Evolutionary conservation across 2,888 invertebrate species (phyloP), one percentile per base, ranked within the genome.

Genomic region (Dolichopus griseipennis): DNA sequence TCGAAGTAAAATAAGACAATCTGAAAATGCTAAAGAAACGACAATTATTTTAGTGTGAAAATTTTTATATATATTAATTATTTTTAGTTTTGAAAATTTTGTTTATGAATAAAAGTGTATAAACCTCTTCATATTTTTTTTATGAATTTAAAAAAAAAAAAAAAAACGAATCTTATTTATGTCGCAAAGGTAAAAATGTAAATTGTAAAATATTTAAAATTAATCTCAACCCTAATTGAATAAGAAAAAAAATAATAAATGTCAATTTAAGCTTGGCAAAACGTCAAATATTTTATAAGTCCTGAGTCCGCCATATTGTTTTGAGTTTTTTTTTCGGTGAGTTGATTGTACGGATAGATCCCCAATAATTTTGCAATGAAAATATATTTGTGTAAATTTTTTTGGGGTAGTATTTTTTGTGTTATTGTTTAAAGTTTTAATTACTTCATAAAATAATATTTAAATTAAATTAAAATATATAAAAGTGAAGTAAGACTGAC

Each of bases 1-100:
- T 64, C 34, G 10, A 37, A 64, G 37, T 64, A n/a, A 15, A 3
- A 64, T 64, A n/a, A 64, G 34, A n/a, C 64, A 15, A 37, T 64
- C 64, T 20, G 63, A 63, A 33, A 27, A 15, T 15, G 63, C 63
- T 15, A 63, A 63, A 27, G 63, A 63, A 63, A 61, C 10, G 2
- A 22, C 63, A 27, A 63, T 63, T 15, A 18, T 63, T 63, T 12
- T 63, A 27, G 22, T 63, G 15, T 63, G 27, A 63, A 52, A 3
- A 52, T 6, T 52, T 12, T 52, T 37, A 37, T 37, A 10, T 37
- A 37, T 10, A 37, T 8, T 37, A 37, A 37, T 10, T 37, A 10
- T 37, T 37, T 37, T 37, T 37, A 37, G 12, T 2, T 37, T 37
- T 37, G 27, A 37, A 37, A 12, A 37, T 37, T 37, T 37, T 37